Percentiles rank a stretch among this genome's conserved stretches.
phyloP scores from a whole-genome alignment of 2,888 invertebrate genomes.

The Netelia melanura region DNA sequence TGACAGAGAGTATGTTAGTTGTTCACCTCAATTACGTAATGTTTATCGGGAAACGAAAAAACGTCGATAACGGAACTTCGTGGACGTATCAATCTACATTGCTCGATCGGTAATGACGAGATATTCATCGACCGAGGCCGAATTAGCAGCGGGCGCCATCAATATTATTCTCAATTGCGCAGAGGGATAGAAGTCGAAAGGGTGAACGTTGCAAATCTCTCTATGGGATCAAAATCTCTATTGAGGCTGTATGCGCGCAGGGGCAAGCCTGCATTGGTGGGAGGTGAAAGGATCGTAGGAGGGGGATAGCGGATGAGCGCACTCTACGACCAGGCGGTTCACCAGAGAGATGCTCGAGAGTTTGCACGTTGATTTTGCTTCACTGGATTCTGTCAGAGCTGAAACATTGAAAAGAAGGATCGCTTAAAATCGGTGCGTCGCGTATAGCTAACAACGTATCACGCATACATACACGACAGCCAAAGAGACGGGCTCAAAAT shows the following conservation, averaged over 20 bases:
- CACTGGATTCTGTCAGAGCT: conserved; percentile 42
- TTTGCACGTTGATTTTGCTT: conserved; percentile 22
- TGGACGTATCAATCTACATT: background rate
- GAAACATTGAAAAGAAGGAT: conserved; percentile 15
- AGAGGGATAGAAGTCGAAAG: background rate
- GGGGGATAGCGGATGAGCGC: conserved; percentile 38
- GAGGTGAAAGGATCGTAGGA: conserved; percentile 34
- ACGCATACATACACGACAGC: background rate
- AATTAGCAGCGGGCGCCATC: conserved; percentile 21
- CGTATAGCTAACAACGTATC: background rate
- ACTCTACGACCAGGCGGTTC: conserved; percentile 33
- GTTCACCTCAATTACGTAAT: conserved; percentile 51
- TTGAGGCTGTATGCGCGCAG: conserved; percentile 15
- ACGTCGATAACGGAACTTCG: background rate
- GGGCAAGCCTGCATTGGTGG: conserved; percentile 23
- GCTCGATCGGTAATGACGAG: background rate
- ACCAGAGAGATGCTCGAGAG: conserved; percentile 7
- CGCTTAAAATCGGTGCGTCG: conserved; percentile 8
- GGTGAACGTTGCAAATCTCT: conserved; percentile 4
- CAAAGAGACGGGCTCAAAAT: background rate
- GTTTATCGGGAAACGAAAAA: conserved; percentile 15
- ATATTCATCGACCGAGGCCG: background rate
- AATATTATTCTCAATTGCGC: background rate
- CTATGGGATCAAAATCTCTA: conserved; percentile 24
- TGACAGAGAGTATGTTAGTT: conserved; percentile 46